Evolutionary conservation across 2,888 invertebrate genomes (phyloP).

Genomic region (Sesamia inferens): DNA sequence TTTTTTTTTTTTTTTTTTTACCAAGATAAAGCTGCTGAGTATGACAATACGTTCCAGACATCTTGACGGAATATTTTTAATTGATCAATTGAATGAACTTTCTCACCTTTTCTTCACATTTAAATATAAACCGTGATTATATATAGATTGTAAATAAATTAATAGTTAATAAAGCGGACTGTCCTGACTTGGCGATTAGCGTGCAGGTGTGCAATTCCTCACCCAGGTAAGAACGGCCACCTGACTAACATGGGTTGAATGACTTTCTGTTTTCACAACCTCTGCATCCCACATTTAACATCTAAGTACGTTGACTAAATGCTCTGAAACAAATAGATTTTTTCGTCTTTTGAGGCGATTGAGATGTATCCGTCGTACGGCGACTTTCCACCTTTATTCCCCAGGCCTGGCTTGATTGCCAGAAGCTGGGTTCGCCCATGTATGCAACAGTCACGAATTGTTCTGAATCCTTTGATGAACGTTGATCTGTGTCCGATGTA

Average conservation of each 20-base stretch:
- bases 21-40: constrained; percentile 19
- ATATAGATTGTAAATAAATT: constrained; percentile 31
- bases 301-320: constrained; percentile 16
- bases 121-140: constrained; percentile 44
- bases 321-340: not conserved
- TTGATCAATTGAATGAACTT: constrained; percentile 5
- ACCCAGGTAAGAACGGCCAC: constrained; percentile 56
- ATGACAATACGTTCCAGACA: not conserved
- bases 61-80: not conserved
- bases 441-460: constrained; percentile 7
- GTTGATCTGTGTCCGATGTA: constrained; percentile 6
- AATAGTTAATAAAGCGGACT: constrained; percentile 35
- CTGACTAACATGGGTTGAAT: constrained; percentile 50
- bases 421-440: too few species aligned
- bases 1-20: constrained; percentile 10
- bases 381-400: too few species aligned
- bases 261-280: constrained; percentile 56
- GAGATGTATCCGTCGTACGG: too few species aligned
- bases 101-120: not conserved
- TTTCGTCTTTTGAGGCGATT: not conserved
- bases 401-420: too few species aligned
- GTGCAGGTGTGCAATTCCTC: constrained; percentile 67
- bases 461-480: constrained; percentile 37
- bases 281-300: constrained; percentile 21
- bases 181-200: constrained; percentile 55